Percentiles rank a stretch among this genome's conserved stretches.
Conservation (phyloP, 1,140 invertebrate species). For the Hermetia illucens region DNA sequence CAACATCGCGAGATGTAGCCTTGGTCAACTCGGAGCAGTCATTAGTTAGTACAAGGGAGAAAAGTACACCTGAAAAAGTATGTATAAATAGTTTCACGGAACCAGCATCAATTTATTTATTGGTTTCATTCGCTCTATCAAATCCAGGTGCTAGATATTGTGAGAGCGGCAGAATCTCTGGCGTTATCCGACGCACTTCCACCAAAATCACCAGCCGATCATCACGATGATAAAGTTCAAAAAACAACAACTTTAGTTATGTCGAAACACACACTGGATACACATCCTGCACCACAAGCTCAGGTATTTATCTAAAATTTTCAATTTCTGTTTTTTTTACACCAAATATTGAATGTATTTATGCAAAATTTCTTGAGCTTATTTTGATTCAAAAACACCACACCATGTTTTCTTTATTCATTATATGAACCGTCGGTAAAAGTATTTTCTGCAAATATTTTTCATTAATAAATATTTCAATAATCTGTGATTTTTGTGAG, state of each 20-base stretch:
- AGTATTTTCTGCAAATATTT: background rate
- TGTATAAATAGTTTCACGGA: slow-evolving; percentile 10
- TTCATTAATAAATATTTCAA: background rate
- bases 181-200: slow-evolving; percentile 46
- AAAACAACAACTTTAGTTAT: slow-evolving; percentile 90
- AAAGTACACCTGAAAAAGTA: slow-evolving; percentile 69
- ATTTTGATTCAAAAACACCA: too few relatives aligned
- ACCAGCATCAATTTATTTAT: slow-evolving; percentile 1
- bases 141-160: slow-evolving; percentile 79
- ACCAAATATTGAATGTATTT: too few relatives aligned
- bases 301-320: slow-evolving; percentile 11
- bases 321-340: slow-evolving; percentile 1
- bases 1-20: slow-evolving; percentile 8
- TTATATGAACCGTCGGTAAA: too few relatives aligned
- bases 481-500: background rate
- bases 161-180: slow-evolving; percentile 72
- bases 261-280: slow-evolving; percentile 71
- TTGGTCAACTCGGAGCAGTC: slow-evolving; percentile 19
- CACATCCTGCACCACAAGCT: slow-evolving; percentile 21
- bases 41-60: slow-evolving; percentile 42
- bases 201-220: slow-evolving; percentile 60
- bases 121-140: slow-evolving; percentile 8
- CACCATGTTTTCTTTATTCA: too few relatives aligned
- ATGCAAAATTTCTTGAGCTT: too few relatives aligned
- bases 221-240: slow-evolving; percentile 50